Percentiles rank a stretch among this genome's conserved stretches.
Evolutionary conservation across 2,797 vertebrate species (phyloP).

Genomic region (Ibycter americanus): DNA sequence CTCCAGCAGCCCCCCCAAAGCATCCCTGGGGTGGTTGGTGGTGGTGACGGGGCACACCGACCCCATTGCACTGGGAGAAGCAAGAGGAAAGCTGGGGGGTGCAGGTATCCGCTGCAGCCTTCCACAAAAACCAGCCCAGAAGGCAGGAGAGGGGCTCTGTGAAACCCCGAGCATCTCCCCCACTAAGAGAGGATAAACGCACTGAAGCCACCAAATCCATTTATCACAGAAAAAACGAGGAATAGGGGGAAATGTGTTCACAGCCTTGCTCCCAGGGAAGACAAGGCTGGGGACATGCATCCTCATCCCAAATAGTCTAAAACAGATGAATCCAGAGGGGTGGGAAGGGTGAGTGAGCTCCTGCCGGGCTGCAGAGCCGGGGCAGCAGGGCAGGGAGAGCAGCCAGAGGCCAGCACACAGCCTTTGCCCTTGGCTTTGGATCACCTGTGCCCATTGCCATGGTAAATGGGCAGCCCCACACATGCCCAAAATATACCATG

Average conservation of each 20-base stretch:
- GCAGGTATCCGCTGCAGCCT: neutral
- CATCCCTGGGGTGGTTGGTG: accelerated
- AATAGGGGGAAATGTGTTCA: accelerated
- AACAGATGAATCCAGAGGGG: neutral
- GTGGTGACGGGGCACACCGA: neutral
- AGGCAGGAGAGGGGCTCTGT: neutral
- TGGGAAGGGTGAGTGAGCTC: neutral
- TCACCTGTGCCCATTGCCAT: neutral
- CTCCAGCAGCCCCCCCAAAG: neutral
- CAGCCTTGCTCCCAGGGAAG: neutral
- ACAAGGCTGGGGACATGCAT: accelerated
- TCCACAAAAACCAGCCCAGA: neutral
- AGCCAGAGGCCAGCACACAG: neutral
- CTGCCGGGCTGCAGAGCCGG: neutral
- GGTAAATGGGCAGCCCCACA: neutral
- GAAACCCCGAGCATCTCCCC: neutral
- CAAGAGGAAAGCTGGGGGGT: neutral
- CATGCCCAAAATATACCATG: neutral
- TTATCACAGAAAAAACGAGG: neutral
- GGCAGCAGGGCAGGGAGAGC: neutral
- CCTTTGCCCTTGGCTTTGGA: neutral
- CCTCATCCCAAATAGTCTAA: neutral
- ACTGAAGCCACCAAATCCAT: neutral
- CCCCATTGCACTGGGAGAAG: accelerated
- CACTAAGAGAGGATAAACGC: neutral